Evolutionary conservation across 2,113 vertebrate genomes (phyloP), one percentile per base, ranked within the genome.

Genomic region (Antennarius striatus): DNA sequence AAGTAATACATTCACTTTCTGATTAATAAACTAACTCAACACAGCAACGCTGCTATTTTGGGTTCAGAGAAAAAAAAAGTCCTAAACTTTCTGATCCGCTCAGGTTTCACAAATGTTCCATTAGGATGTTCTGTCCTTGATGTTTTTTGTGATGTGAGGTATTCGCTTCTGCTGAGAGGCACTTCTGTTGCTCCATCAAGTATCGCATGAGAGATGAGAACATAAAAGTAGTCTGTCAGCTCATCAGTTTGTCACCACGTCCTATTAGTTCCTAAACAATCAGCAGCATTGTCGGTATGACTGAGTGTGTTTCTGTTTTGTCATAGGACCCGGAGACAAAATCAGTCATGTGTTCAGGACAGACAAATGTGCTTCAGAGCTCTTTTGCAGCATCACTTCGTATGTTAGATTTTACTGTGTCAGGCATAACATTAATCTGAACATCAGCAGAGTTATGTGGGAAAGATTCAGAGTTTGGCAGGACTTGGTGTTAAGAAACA

Each of bases 371-470:
- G 71, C 71, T 73, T 83, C 65, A 85, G 80, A 81, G 84, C 57
- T 32, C 62, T 62, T 79, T 75, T 79, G n/a, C 82, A 77, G 49
- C 80, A 63, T 69, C 51, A 28, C 47, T 86, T 79, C 81, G 77
- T 80, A 81, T 87, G 81, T 85, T 80, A 83, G 84, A 70, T 70
- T 75, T 71, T 74, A 84, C 88, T 83, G 76, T 81, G 80, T 82
- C 72, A 75, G 60, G 72, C 85, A 80, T 82, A 86, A 87, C 86
- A 88, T 87, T 82, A 73, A n/a, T n/a, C n/a, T n/a, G n/a, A n/a
- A n/a, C n/a, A n/a, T n/a, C n/a, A n/a, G n/a, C n/a, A n/a, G n/a
- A n/a, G 84, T 86, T 82, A 75, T 81, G 28, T 71, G 82, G 82
- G 22, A 22, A 22, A 22, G 22, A 22, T 22, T 22, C 22, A 22